These are phyloP conservation scores for Paguma larvata DNA, from an alignment of 2,797 vertebrate species.

Conservation along the genomic window DNA sequence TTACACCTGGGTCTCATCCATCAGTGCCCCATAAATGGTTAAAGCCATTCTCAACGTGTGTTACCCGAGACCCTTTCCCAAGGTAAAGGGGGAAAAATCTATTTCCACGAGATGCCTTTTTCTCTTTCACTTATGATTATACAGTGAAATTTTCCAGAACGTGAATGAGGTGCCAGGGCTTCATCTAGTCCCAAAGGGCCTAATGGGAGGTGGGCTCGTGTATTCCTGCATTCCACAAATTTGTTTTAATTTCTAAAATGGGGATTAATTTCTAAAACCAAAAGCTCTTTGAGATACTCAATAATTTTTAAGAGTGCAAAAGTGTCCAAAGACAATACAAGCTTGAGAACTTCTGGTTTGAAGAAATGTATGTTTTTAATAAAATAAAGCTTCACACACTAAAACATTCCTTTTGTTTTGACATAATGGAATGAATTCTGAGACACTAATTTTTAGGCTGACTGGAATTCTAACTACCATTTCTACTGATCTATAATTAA, in stretches of 20 bases:
- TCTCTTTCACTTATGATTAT: neutral
- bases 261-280: too few species aligned
- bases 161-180: neutral
- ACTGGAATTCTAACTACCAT: neutral
- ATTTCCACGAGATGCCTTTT: neutral
- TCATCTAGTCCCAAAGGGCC: neutral
- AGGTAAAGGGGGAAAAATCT: neutral
- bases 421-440: neutral
- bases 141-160: neutral
- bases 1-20: neutral
- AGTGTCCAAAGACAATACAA: neutral
- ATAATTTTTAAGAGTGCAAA: neutral
- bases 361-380: neutral
- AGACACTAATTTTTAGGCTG: neutral
- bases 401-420: conserved; percentile 11
- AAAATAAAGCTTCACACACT: neutral
- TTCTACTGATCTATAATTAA: neutral
- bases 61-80: neutral
- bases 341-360: neutral
- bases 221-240: neutral
- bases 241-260: neutral
- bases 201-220: neutral
- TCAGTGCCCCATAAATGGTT: neutral
- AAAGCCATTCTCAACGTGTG: neutral
- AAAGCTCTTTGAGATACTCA: neutral